phyloP scores from a whole-genome alignment of 2,797 vertebrate genomes.

The Stomatorhinus walkeri region DNA sequence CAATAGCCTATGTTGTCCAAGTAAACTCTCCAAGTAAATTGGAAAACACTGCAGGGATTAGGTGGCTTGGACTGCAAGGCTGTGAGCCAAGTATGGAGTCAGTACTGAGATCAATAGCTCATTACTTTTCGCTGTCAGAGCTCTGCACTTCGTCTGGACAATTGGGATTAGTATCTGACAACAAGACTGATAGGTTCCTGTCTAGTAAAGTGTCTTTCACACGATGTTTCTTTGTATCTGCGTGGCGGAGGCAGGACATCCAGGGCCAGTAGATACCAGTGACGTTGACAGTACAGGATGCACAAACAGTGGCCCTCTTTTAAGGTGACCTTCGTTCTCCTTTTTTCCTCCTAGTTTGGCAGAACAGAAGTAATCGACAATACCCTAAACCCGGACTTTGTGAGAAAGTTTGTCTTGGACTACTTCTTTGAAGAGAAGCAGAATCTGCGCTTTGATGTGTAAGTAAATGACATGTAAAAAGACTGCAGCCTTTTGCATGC shows the following conservation, averaged over 20 bases:
- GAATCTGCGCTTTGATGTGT: conserved; percentile 94
- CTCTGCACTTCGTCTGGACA: conserved; percentile 33
- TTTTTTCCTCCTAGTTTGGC: conserved; percentile 68
- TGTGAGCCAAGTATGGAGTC: conserved; percentile 43
- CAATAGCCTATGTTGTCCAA: conserved; percentile 29
- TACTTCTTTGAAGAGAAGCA: conserved; percentile 98
- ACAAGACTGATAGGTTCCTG: conserved; percentile 45
- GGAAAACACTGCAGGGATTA: conserved; percentile 50
- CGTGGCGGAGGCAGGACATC: neutral
- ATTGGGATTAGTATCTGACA: conserved; percentile 53
- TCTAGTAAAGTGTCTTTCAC: conserved; percentile 24
- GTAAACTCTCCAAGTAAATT: conserved; percentile 47
- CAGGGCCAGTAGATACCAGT: neutral
- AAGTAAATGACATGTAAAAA: conserved; percentile 51
- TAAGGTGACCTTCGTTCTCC: neutral
- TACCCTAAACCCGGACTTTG: conserved; percentile 90
- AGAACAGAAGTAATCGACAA: conserved; percentile 94
- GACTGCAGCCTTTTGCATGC: neutral
- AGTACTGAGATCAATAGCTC: conserved; percentile 62
- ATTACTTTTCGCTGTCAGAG: conserved; percentile 52
- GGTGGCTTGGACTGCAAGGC: conserved; percentile 52
- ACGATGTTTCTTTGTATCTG: neutral
- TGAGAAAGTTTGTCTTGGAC: conserved; percentile 91
- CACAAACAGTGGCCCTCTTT: neutral
- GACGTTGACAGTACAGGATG: neutral